These are phyloP conservation scores for Acanthopleura granulata DNA, from an alignment of 2,888 invertebrate species.

Conservation along the genomic window DNA sequence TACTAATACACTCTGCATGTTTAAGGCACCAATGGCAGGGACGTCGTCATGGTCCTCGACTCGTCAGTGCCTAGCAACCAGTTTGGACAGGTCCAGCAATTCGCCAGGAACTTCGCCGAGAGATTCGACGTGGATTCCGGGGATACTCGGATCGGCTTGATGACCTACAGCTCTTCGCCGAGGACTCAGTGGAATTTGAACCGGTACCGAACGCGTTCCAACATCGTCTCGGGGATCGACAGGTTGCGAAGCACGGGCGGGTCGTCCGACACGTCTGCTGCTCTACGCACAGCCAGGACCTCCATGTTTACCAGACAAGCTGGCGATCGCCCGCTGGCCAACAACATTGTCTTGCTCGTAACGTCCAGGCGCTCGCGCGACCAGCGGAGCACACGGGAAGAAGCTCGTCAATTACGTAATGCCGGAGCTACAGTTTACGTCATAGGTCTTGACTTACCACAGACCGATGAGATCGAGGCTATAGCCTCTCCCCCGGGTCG, in stretches of 20 bases:
- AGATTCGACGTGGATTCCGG: constrained; percentile 14
- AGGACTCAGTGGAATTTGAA: neutral
- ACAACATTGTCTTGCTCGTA: constrained; percentile 12
- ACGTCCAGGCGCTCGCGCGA: neutral
- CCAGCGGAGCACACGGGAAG: neutral
- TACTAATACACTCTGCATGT: neutral
- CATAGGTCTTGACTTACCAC: neutral
- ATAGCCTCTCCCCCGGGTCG: constrained; percentile 2
- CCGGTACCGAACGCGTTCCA: neutral
- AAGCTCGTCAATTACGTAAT: neutral
- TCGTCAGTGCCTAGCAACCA: constrained; percentile 34
- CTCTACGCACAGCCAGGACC: constrained; percentile 29
- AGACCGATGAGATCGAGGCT: neutral
- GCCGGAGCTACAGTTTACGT: neutral
- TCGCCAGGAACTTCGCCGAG: neutral
- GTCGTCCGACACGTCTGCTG: constrained; percentile 36
- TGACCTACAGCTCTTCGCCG: constrained; percentile 7
- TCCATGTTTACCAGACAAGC: constrained; percentile 27
- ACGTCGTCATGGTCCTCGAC: constrained; percentile 41
- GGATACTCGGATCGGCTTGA: neutral
- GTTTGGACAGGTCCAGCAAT: constrained; percentile 26
- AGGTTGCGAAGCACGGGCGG: neutral
- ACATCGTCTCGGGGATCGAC: neutral
- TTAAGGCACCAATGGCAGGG: constrained; percentile 24
- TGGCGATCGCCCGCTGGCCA: constrained; percentile 33